Evolutionary conservation across 2,888 invertebrate genomes (phyloP).

Genomic region (Rotaria macrura): DNA sequence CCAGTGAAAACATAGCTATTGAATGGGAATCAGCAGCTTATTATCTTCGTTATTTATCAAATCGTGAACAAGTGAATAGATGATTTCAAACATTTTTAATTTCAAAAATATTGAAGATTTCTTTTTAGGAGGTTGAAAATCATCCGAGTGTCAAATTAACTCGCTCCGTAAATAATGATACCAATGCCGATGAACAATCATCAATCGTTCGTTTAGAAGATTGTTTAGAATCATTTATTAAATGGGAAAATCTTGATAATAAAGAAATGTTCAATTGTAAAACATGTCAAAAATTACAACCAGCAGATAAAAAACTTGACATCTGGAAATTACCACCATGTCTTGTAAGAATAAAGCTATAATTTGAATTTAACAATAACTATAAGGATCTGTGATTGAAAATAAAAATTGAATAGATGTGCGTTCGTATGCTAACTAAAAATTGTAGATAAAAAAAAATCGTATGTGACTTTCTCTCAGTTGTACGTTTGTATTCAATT

Average conservation of each 20-base stretch:
- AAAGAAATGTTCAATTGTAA: constrained; percentile 66
- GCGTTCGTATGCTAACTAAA: no score
- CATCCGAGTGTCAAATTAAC: neutral
- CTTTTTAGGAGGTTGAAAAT: neutral
- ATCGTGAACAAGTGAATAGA: constrained; percentile 58
- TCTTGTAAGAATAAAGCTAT: constrained; percentile 55
- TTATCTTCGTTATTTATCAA: constrained; percentile 73
- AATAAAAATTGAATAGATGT: no score
- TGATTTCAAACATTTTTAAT: no score
- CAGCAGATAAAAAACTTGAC: constrained; percentile 71
- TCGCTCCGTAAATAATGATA: neutral
- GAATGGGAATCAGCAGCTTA: constrained; percentile 90
- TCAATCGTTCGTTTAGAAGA: constrained; percentile 51
- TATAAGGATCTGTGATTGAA: no score
- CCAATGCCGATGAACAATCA: neutral
- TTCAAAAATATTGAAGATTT: no score
- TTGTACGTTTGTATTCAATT: no score
- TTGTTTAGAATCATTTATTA: constrained; percentile 67
- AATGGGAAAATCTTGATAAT: constrained; percentile 68
- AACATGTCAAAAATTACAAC: constrained; percentile 64
- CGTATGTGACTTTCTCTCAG: no score
- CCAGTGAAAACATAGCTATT: constrained; percentile 59
- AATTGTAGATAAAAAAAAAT: no score
- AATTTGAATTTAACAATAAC: no score
- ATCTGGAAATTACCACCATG: constrained; percentile 72